These are phyloP conservation scores for Cylloceria caligata DNA, from an alignment of 2,888 invertebrate species.

Conservation along the genomic window DNA sequence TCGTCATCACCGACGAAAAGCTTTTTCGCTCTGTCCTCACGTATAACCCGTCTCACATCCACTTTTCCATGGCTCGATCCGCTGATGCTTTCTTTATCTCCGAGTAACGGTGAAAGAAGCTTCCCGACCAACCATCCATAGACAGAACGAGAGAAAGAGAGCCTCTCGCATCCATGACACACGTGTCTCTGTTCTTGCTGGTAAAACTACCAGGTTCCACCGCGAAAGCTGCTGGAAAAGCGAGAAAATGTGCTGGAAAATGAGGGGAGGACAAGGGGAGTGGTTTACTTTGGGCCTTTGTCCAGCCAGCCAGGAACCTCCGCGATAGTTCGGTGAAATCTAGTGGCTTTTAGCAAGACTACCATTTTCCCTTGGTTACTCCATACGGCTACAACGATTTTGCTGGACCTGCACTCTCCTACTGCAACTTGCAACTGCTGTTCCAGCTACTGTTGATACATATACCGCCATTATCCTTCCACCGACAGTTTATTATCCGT, in stretches of 20 bases:
- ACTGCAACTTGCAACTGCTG: neutral
- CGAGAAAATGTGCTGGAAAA: conserved; percentile 3
- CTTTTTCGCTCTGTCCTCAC: conserved; percentile 49
- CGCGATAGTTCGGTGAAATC: conserved; percentile 52
- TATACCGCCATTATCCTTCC: conserved; percentile 66
- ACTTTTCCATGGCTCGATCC: conserved; percentile 11
- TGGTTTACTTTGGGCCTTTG: conserved; percentile 61
- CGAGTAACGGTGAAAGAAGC: conserved; percentile 41
- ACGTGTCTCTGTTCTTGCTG: conserved; percentile 5
- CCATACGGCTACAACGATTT: neutral
- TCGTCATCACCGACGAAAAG: conserved; percentile 34
- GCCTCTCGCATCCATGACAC: neutral
- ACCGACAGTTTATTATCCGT: conserved; percentile 67
- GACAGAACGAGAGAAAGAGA: conserved; percentile 23
- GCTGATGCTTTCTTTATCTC: conserved; percentile 28
- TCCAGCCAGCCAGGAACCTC: conserved; percentile 40
- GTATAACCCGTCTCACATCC: conserved; percentile 30
- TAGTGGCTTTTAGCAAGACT: conserved; percentile 67
- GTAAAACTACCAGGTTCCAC: conserved; percentile 38
- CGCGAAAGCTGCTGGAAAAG: conserved; percentile 32
- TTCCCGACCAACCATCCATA: conserved; percentile 34
- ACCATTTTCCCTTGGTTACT: conserved; percentile 36
- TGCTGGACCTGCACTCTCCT: neutral
- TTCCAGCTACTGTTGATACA: conserved; percentile 33
- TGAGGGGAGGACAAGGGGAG: neutral